A percentile compares a stretch with the other conserved stretches of the same genome.
Conservation (phyloP, 2,113 vertebrate species). For the Nyctereutes procyonoides region DNA sequence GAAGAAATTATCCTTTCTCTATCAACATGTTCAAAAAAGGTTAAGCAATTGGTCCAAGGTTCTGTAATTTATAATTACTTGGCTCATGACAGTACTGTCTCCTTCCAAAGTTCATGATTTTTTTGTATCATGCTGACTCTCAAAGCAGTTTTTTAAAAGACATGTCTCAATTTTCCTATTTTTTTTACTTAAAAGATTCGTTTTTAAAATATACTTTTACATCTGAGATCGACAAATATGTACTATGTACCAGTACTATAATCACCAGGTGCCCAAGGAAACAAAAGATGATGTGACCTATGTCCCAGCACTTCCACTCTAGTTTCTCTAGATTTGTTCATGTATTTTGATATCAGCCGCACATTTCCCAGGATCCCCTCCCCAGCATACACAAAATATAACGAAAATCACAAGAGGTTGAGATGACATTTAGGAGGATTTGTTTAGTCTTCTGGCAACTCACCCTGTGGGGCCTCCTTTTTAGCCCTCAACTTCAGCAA, state of each 20-base stretch:
- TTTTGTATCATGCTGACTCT: not conserved
- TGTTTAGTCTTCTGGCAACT: not conserved
- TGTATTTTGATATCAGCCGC: not conserved
- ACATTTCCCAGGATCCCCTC: not conserved
- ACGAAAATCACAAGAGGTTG: not conserved
- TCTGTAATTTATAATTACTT: not conserved
- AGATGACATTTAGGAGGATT: not conserved
- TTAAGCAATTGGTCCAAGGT: not conserved
- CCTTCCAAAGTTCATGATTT: not conserved
- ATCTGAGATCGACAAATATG: not conserved
- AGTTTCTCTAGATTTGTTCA: not conserved
- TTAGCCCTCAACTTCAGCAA: not conserved
- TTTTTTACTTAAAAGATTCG: not conserved
- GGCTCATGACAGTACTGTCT: not conserved
- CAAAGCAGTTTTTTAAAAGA: not conserved
- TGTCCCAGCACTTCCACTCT: not conserved
- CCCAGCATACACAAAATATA: not conserved
- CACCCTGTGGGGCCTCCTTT: not conserved
- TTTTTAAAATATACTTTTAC: not conserved
- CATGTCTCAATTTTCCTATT: not conserved
- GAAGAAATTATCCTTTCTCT: not conserved
- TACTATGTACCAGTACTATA: not conserved
- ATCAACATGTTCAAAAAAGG: not conserved
- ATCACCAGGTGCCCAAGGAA: not conserved
- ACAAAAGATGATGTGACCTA: not conserved